Evolutionary conservation across 2,888 invertebrate genomes (phyloP).

Genomic region (Epiblema foenella): DNA sequence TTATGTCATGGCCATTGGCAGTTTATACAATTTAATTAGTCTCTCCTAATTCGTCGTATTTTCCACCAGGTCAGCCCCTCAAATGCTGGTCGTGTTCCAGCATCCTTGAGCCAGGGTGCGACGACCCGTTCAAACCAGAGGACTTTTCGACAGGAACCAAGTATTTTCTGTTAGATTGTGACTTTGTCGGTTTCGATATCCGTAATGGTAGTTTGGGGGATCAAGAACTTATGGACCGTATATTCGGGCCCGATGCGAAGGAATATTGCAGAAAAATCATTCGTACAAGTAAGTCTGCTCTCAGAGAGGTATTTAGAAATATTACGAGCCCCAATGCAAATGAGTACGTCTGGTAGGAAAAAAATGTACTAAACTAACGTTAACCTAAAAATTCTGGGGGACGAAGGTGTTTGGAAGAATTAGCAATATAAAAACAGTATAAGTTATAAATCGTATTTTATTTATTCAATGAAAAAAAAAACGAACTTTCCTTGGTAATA

Average conservation of each 20-base stretch:
- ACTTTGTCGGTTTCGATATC: background rate
- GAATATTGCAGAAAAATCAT: constrained; percentile 20
- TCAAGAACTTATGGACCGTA: background rate
- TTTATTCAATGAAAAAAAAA: no score
- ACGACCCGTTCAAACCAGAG: constrained; percentile 8
- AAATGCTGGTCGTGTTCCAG: constrained; percentile 20
- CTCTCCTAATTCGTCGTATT: background rate
- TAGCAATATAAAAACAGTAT: no score
- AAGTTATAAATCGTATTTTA: no score
- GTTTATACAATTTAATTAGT: no score
- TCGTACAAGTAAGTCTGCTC: background rate
- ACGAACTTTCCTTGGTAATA: no score
- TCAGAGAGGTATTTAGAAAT: background rate
- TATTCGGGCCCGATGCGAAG: constrained; percentile 14
- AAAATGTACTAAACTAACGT: no score
- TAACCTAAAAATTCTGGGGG: no score
- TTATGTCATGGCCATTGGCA: no score
- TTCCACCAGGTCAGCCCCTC: constrained; percentile 4
- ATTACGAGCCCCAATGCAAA: no score
- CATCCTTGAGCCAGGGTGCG: background rate
- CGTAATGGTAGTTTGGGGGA: background rate
- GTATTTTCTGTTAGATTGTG: constrained; percentile 9
- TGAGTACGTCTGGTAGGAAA: no score
- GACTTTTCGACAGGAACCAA: background rate
- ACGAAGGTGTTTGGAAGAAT: no score